phyloP scores from a whole-genome alignment of 1,140 invertebrate genomes.

The Hylyphantes graminicola region DNA sequence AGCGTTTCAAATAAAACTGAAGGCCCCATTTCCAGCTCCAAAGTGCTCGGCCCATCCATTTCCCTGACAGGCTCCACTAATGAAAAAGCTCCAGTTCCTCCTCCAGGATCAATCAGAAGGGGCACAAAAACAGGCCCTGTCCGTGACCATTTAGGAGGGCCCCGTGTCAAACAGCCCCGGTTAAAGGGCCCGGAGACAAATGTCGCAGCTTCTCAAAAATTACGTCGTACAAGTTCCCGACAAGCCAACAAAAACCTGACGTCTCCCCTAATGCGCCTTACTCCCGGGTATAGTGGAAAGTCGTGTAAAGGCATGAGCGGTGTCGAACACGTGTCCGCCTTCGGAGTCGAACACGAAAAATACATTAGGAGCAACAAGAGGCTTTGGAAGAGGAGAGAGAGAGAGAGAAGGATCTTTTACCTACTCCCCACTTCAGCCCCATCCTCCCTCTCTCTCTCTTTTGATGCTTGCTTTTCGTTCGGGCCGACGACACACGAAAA shows the following conservation, averaged over 20 bases:
- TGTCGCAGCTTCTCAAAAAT: constrained; percentile 61
- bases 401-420: constrained; percentile 25
- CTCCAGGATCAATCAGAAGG: constrained; percentile 50
- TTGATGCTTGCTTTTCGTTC: not conserved
- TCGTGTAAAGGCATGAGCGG: constrained; percentile 52
- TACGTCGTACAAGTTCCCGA: constrained; percentile 59
- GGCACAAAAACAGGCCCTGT: constrained; percentile 47
- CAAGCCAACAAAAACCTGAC: constrained; percentile 60
- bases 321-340: constrained; percentile 59
- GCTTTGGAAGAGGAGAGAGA: constrained; percentile 9
- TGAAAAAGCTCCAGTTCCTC: constrained; percentile 46
- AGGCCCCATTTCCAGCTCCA: too few species aligned
- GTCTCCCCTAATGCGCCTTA: constrained; percentile 52
- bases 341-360: constrained; percentile 61
- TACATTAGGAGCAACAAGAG: constrained; percentile 62
- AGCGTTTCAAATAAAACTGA: too few species aligned
- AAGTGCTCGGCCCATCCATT: not conserved
- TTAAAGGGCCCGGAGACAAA: constrained; percentile 49
- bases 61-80: constrained; percentile 8
- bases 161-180: constrained; percentile 36
- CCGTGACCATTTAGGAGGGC: constrained; percentile 56
- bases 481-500: not conserved
- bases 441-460: constrained; percentile 7
- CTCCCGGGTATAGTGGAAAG: constrained; percentile 61
- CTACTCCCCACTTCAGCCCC: constrained; percentile 28